Conservation (phyloP, 2,888 invertebrate species). For the Ephialtes manifestator region DNA sequence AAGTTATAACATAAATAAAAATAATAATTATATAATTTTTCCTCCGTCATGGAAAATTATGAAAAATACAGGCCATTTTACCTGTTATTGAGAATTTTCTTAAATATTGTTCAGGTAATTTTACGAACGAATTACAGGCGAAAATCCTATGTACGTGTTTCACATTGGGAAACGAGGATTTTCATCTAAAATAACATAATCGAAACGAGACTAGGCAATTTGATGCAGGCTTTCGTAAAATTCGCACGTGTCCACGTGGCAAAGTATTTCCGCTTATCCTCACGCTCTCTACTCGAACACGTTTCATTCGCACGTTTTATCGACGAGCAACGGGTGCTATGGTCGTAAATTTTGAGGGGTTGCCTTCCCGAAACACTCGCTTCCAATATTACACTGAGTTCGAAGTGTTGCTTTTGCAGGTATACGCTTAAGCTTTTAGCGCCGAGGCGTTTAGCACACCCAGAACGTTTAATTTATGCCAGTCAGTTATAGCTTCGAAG, state of each 20-base stretch:
- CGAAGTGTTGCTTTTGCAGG: not conserved
- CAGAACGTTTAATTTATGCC: slow-evolving; percentile 34
- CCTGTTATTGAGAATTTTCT: not conserved
- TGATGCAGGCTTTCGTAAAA: slow-evolving; percentile 19
- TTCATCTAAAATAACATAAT: not conserved
- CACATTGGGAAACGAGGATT: slow-evolving; percentile 8
- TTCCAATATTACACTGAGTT: not conserved
- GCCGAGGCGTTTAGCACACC: slow-evolving; percentile 19
- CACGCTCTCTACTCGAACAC: slow-evolving; percentile 27
- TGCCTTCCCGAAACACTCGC: not conserved
- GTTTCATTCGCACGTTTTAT: slow-evolving; percentile 44
- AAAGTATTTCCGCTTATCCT: slow-evolving; percentile 47
- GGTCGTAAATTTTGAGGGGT: slow-evolving; percentile 39
- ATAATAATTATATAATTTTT: too few relatives aligned
- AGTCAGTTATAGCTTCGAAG: not conserved
- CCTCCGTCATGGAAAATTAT: too few relatives aligned
- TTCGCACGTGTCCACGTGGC: slow-evolving; percentile 54
- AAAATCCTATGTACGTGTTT: slow-evolving; percentile 25
- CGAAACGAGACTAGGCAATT: not conserved
- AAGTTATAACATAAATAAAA: too few relatives aligned
- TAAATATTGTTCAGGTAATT: not conserved
- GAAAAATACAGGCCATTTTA: not conserved
- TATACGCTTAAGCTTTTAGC: slow-evolving; percentile 11
- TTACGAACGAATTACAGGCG: not conserved
- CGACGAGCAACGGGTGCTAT: not conserved